Evolutionary conservation across 2,888 invertebrate species (phyloP), one percentile per base, ranked within the genome.

Genomic region (Tetropium fuscum): DNA sequence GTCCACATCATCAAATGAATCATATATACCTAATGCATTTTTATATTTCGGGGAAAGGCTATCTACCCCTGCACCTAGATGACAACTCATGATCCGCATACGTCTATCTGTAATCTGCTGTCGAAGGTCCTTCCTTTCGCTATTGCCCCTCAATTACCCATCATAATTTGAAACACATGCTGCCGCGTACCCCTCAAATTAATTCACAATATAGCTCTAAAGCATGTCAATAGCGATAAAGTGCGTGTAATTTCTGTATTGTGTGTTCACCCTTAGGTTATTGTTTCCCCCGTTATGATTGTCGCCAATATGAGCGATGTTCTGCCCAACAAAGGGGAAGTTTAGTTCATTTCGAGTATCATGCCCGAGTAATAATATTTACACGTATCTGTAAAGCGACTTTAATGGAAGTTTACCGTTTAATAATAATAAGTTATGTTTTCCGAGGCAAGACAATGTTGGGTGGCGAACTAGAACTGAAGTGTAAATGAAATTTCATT

Each of bases 401-500:
- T 54, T 34, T 53, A 59, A 54, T 53, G 47, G 48, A 48, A 56
- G 47, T 53, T 13, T 16, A 30, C 58, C 55, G 30, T 58, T 41
- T 45, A 55, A 58, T 58, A 54, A 47, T 55, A 51, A 53, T 56
- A 55, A 59, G 43, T 48, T 59, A 49, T 53, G 54, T 48, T 36
- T 49, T 44, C 40, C 51, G 38, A 25, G 22, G 15, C 53, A 15
- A 32, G 34, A 43, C 43, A 34, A 34, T 32, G 44, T 43, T 43
- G 22, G 44, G 51, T 44, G 51, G 47, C 43, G 51, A 27, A 53
- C 55, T 58, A 38, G 32, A 58, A 57, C 58, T 55, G 10, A 40
- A 60, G 58, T 60, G 58, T 58, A 58, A 64, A 64, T 64, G 57
- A 61, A 64, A 60, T 64, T 59, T 55, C 64, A 58, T 62, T 59